Evolutionary conservation across 2,797 vertebrate genomes (phyloP), one percentile per base, ranked within the genome.

Genomic region (Dipus sagitta): DNA sequence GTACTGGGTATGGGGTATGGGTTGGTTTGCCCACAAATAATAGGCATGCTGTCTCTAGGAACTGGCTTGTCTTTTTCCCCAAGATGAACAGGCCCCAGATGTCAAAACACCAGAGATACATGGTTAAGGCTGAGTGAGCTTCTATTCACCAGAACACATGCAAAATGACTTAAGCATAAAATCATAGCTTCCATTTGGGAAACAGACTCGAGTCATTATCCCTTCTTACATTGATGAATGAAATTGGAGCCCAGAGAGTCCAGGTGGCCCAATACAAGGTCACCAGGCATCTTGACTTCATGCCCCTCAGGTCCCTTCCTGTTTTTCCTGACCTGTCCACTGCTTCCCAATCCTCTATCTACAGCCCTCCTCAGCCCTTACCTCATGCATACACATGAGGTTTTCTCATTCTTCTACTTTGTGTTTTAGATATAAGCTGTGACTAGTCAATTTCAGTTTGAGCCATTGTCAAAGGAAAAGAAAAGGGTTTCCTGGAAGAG

Each of bases 401-500:
- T 20, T 68, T 82, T 67, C 38, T 62, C 23, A 30, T 64, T 64
- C 5, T 76, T 60, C 67, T 58, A 30, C 13, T 15, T 30, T 60
- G 6, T 64, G 75, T 85, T 70, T 60, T 42, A 75, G 38, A 77
- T 13, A 12, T 54, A 47, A 28, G 6, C 30, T 78, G 10, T 3
- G 38, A n/a, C 12, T 20, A 74, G 34, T 75, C 28, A 68, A n/a
- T 83, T 93, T 86, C 79, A 47, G 23, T 74, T 74, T 88, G 30
- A n/a, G 18, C 28, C 52, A 93, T 11, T 28, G 64, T 91, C 62
- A 93, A 34, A 71, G 38, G 42, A 32, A 82, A 90, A 79, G 38
- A 72, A 94, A 90, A 47, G 6, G 32, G 32, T 78, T 42, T 94
- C 18, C 67, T 79, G 80, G 28, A 88, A 75, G 15, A 86, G 65